A percentile compares a stretch with the other conserved stretches of the same genome.
These are phyloP conservation scores for Trissoscelio sp. DNA, from an alignment of 2,888 invertebrate genomes.

Conservation along the genomic window DNA sequence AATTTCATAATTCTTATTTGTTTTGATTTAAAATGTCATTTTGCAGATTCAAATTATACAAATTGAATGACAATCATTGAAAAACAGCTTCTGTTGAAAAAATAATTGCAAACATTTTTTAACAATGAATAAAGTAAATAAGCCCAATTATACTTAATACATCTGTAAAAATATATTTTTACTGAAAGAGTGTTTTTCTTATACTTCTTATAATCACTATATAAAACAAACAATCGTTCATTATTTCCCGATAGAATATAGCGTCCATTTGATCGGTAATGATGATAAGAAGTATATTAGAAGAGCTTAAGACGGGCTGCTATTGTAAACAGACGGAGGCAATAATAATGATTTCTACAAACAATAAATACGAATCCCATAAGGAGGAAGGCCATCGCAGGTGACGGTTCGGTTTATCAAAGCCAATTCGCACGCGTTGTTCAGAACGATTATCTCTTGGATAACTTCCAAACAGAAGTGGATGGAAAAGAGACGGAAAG, in stretches of 20 bases:
- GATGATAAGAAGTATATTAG: slow-evolving; percentile 9
- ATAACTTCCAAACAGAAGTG: slow-evolving; percentile 24
- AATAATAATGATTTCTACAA: slow-evolving; percentile 38
- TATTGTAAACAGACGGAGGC: slow-evolving; percentile 36
- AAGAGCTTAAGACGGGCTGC: background rate
- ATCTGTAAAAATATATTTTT: no score
- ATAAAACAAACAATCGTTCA: background rate
- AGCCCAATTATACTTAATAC: slow-evolving; percentile 10
- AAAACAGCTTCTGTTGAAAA: no score
- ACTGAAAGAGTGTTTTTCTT: background rate
- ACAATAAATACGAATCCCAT: slow-evolving; percentile 9
- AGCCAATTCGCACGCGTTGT: slow-evolving; percentile 39
- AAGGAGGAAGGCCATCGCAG: slow-evolving; percentile 8
- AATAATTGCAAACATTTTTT: no score
- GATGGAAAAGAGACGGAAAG: background rate
- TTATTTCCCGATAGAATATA: background rate
- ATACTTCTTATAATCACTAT: background rate
- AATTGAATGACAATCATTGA: no score
- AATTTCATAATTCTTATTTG: background rate
- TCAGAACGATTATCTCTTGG: slow-evolving; percentile 35
- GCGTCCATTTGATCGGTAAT: slow-evolving; percentile 27
- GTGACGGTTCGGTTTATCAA: slow-evolving; percentile 41
- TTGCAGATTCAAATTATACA: no score
- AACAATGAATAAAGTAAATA: slow-evolving; percentile 10
- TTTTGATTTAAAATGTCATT: background rate